phyloP scores from a whole-genome alignment of 2,113 vertebrate genomes.

The Sebastes schlegelii region DNA sequence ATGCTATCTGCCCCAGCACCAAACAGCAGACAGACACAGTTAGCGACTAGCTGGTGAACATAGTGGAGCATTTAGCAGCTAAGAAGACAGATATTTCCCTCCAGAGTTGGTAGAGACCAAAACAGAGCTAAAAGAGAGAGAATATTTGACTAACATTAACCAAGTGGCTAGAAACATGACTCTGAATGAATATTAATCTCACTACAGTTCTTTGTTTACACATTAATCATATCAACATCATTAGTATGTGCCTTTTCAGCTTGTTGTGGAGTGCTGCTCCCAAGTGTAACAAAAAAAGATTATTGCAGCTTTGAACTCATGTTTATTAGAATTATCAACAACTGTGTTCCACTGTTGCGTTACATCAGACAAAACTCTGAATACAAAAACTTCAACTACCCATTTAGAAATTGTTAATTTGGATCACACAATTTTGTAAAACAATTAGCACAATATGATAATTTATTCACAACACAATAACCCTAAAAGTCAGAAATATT shows the following conservation, averaged over 20 bases:
- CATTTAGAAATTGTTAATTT: not conserved
- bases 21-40: not conserved
- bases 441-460: not conserved
- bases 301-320: not conserved
- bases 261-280: constrained; percentile 1
- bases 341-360: not conserved
- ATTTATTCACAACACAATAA: not conserved
- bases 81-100: not conserved
- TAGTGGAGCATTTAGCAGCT: not conserved
- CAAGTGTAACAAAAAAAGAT: not conserved
- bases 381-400: not conserved
- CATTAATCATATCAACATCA: not conserved
- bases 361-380: not conserved
- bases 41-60: not conserved
- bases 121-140: not conserved
- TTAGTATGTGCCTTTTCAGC: not conserved
- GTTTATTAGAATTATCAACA: not conserved
- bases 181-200: not conserved
- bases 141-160: not conserved
- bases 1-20: no score
- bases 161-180: not conserved
- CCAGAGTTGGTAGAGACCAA: not conserved
- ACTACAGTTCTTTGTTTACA: not conserved
- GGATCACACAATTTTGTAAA: not conserved
- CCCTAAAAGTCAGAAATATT: not conserved